Base-by-base conservation (phyloP, 2,113 vertebrate genomes). In the Origma solitaria region DNA sequence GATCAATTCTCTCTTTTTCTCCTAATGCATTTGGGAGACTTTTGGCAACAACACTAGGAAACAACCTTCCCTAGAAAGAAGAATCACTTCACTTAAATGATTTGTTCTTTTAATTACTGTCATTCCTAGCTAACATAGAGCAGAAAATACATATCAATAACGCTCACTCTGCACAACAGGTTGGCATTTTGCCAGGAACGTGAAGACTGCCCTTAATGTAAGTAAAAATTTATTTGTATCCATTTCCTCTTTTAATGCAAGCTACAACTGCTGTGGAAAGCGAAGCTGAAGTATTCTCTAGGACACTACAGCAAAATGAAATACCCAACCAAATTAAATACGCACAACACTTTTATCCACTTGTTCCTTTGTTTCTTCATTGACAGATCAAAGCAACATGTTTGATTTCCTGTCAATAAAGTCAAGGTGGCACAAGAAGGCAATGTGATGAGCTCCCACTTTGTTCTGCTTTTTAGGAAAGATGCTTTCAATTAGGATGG, bases 101-200 rank as follows among this genome's bases (percentile, higher is more conserved):
- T 93, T 94, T 90, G 27, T 80, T 85, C 62, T 94, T 95, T 92
- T 86, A 83, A 83, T 90, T 73, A 50, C 58, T 86, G 68, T 73
- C 57, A 86, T 80, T 86, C 17, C 51, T 27, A 90, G 42, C 62
- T 72, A 90, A 82, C 31, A 72, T 16, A 80, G 50, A 92, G 5
- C 78, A 82, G 47, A 68, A 83, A 86, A 82, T 6, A 10, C 9
- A 0, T 76, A 69, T 42, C 12, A 5, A 7, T 51, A 61, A 77
- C 30, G 38, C 22, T 64, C 13, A 16, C 16, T 31, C 24, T 2
- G 6, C n/a, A 30, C 44, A 90, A 76, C 30, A 44, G 1, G 2
- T 7, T 82, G 90, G 83, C 71, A 50, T 53, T 80, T 61, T 75
- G 53, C 90, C 88, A 91, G 42, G 22, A 82, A 54, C 22, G 28